Base-by-base conservation (phyloP, 2,113 vertebrate species). In the Syngnathus scovelli region DNA sequence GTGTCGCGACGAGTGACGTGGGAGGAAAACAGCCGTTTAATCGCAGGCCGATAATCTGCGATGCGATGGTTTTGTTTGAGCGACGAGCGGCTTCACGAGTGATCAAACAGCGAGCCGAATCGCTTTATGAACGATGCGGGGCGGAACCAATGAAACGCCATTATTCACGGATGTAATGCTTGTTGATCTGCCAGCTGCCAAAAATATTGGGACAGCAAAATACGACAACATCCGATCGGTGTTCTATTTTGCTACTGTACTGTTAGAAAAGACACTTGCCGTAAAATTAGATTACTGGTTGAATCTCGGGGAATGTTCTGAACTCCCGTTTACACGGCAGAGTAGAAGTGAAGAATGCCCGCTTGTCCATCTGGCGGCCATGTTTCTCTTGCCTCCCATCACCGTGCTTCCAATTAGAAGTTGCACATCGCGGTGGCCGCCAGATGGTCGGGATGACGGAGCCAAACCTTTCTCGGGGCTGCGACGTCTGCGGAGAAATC, bases 211-310 rank as follows among this genome's bases (percentile, higher is more conserved):
- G 23, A 27, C 12, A n/a, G 68, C 46, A 19, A 52, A 67, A 70
- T 19, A 49, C 49, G 49, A 37, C 71, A 56, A 11, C 9, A 2
- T 60, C 43, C 21, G 27, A 37, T 79, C 74, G 73, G 44, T 18
- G 44, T 5, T 48, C 44, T 6, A 5, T 48, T 16, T 48, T 48
- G 5, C 44, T 15, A 18, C 5, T 2, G 44, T 46, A 46, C 12
- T 46, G 12, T 46, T 2, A 13, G 5, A 46, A 46, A 46, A 12
- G 13, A 12, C 41, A 43, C 41, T 13, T 11, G 27, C 27, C 27
- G 27, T 33, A 33, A 33, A 33, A 33, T 33, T 33, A 0, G 27
- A 33, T 33, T 3, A 33, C 27, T 33, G 27, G 27, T 33, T 33
- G 27, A 33, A 33, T 12, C 41, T 12, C 41, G 9, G 11, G 41